Base-by-base conservation (phyloP, 92 coral and sea anemone genomes). In the Galaxea fascicularis region DNA sequence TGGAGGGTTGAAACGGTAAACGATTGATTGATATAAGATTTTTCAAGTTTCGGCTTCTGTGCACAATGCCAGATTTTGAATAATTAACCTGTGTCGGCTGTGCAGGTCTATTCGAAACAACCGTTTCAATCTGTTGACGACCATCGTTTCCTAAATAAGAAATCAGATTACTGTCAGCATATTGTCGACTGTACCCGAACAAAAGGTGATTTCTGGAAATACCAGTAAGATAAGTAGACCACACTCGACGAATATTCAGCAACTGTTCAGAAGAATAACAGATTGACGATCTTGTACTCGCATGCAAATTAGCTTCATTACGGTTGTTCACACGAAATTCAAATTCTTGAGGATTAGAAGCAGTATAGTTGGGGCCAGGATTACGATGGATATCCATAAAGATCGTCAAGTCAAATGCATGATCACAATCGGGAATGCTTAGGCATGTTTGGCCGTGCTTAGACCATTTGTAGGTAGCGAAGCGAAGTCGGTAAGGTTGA, bases 371-470 rank as follows among this genome's bases (percentile, higher is more conserved):
- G 72, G 72, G 71, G 31, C 83, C 83, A 62, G 83, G 62, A 78
- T 78, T 78, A 62, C 72, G 85, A 67, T 67, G 85, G 30, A 80
- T 69, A 67, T 80, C 85, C 77, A 80, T 80, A 53, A 60, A 69
- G 67, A 80, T 80, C 68, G 76, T 80, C 60, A 80, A 63, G 74
- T 80, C 85, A 60, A 80, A 51, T 80, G 73, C 46, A 80, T 80
- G 77, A 64, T 64, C 77, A 69, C 77, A 52, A 60, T 52, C 85
- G 46, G 85, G 63, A 74, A 68, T 80, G 77, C 62, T 74, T 68
- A 80, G 65, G 77, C 76, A 52, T 62, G 85, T 80, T 80, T 80
- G 85, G 74, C 85, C 77, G 65, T 80, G 85, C 74, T 80, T 80
- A 59, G 85, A 68, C 76, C 85, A 80, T 63, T 80, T 81, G 86